Evolutionary conservation across 30 jellyfish, hydroid and myxozoan genomes (phyloP), one percentile per base, ranked within the genome.

Genomic region (Hydractinia echinata): DNA sequence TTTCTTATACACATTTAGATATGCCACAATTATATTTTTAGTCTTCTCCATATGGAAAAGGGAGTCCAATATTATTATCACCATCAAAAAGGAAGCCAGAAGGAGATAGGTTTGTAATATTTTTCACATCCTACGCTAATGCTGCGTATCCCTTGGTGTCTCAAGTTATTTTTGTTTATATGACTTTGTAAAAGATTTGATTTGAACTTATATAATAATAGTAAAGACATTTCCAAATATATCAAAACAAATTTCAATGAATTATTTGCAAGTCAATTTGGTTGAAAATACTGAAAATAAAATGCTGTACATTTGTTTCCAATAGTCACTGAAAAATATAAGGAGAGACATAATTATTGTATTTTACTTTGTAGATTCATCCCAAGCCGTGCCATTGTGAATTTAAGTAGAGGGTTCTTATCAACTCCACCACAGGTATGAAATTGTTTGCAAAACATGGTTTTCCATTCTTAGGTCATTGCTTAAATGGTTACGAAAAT

Each of bases 301-400:
- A n/a, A n/a, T n/a, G n/a, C n/a, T n/a, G n/a, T n/a, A n/a, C n/a
- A n/a, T n/a, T n/a, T n/a, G n/a, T n/a, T n/a, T n/a, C n/a, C n/a
- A n/a, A n/a, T n/a, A n/a, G n/a, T n/a, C n/a, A 30, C 44, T 30
- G 44, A 30, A 30, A 30, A 30, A 30, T 30, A 30, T 30, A 30
- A 30, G 44, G 44, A 30, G 44, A 30, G 44, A 30, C 2, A 30
- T 30, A 30, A 16, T 58, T 56, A n/a, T 56, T 58, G 69, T 13
- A 11, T 11, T 58, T 11, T 3, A 13, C 8, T 10, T 66, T 82
- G 21, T 71, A 82, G 89, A 55, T 82, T 82, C 66, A 82, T 82
- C 13, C 89, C 89, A 66, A 82, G 86, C 60, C 86, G 89, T 16
- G 86, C 86, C 52, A 77, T 68, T 14, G 89, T 82, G 20, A 82